phyloP scores from a whole-genome alignment of 2,113 vertebrate species.

The Brienomyrus brachyistius region DNA sequence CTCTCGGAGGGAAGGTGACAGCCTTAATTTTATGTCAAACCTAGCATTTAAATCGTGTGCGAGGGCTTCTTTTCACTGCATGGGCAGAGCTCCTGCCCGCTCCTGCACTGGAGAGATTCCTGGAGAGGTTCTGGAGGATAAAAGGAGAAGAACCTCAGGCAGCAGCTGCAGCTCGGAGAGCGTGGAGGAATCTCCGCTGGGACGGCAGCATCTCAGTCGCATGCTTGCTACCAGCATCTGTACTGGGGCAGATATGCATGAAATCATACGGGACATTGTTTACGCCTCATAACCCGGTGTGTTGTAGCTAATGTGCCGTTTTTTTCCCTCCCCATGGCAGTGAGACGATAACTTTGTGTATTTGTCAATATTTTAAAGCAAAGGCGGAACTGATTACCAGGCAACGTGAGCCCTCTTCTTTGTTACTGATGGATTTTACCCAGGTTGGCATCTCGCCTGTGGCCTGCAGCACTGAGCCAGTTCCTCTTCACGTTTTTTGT shows the following conservation, averaged over 20 bases:
- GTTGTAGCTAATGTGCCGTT: background rate
- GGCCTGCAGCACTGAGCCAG: background rate
- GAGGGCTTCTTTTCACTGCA: background rate
- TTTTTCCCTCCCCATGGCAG: background rate
- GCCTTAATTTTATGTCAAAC: background rate
- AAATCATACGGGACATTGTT: background rate
- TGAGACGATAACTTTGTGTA: background rate
- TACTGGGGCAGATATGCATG: background rate
- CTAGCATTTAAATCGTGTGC: background rate
- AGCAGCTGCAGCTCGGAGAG: background rate
- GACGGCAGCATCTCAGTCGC: background rate
- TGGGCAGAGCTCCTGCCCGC: background rate
- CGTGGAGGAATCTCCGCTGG: background rate
- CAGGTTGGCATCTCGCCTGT: background rate
- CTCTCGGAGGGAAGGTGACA: background rate
- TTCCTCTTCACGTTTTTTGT: background rate
- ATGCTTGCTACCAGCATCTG: background rate
- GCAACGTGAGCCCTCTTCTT: background rate
- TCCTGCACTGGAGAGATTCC: background rate
- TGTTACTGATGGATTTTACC: background rate
- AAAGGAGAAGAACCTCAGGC: background rate
- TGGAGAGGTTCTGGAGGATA: constrained; percentile 2
- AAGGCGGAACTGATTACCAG: background rate
- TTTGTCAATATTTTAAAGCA: background rate
- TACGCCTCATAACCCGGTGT: background rate